A percentile compares a stretch with the other conserved stretches of the same genome.
phyloP scores from a whole-genome alignment of 2,797 vertebrate genomes.

The Furcifer pardalis region DNA sequence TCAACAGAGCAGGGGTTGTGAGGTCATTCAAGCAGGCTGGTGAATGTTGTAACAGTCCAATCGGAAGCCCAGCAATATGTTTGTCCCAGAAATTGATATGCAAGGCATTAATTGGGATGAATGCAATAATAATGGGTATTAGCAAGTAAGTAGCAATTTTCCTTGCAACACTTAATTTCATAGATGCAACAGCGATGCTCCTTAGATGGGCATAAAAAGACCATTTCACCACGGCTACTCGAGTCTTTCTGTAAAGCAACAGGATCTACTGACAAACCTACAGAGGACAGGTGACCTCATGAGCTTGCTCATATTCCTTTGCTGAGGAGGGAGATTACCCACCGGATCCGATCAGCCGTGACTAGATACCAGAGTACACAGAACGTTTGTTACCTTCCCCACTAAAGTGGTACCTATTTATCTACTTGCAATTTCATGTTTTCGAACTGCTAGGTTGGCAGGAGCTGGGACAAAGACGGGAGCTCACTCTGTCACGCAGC shows the following conservation, averaged over 20 bases:
- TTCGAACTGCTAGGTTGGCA: too few species aligned
- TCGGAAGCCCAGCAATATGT: background rate
- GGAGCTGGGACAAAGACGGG: too few species aligned
- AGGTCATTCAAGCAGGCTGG: background rate
- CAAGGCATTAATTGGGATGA: background rate
- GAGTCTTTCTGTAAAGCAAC: background rate
- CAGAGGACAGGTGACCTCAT: background rate
- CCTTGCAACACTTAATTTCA: constrained; percentile 30
- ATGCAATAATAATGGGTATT: constrained; percentile 18
- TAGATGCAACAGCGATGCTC: constrained; percentile 32
- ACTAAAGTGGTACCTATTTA: too few species aligned
- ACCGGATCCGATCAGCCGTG: too few species aligned
- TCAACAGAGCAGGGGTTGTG: background rate
- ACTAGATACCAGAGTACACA: too few species aligned
- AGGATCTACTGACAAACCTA: background rate
- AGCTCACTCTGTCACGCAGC: too few species aligned
- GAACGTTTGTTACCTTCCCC: too few species aligned
- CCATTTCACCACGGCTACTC: background rate
- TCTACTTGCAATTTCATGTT: too few species aligned
- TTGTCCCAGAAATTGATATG: background rate
- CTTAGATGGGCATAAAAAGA: constrained; percentile 16
- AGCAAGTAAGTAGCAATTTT: constrained; percentile 37
- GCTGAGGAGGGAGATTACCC: background rate
- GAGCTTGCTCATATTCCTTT: too few species aligned
- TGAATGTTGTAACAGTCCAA: background rate